Evolutionary conservation across 1,140 invertebrate genomes (phyloP).

Genomic region (Delia radicum): DNA sequence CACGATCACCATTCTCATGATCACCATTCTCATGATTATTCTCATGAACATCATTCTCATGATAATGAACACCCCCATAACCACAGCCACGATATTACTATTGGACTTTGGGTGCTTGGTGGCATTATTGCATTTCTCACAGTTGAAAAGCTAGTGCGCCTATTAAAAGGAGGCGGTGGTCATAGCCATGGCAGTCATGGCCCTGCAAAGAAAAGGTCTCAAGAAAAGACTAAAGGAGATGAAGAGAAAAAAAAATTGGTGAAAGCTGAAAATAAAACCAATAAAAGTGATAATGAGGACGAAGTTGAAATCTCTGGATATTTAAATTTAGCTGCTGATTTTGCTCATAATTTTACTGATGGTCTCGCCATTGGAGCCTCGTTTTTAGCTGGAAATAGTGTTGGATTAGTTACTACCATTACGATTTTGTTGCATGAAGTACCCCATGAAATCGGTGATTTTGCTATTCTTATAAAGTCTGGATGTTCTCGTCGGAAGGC

Average conservation of each 20-base stretch:
- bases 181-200: conserved; percentile 59
- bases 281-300: conserved; percentile 48
- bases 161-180: conserved; percentile 78
- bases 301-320: conserved; percentile 81
- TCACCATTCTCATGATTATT: conserved; percentile 59
- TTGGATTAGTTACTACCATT: conserved; percentile 88
- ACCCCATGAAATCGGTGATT: conserved; percentile 96
- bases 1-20: conserved; percentile 58
- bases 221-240: conserved; percentile 36
- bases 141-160: conserved; percentile 87
- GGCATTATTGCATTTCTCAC: conserved; percentile 90
- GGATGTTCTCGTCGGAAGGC: conserved; percentile 91
- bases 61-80: conserved; percentile 61
- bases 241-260: conserved; percentile 37
- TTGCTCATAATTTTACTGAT: conserved; percentile 97
- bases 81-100: conserved; percentile 54
- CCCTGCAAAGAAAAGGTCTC: conserved; percentile 32
- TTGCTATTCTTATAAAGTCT: conserved; percentile 90
- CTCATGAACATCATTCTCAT: conserved; percentile 59
- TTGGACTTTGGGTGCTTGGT: conserved; percentile 80
- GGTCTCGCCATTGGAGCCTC: conserved; percentile 92
- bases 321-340: conserved; percentile 91
- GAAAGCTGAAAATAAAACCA: conserved; percentile 51
- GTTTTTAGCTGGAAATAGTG: conserved; percentile 83
- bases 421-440: conserved; percentile 93